Base-by-base conservation (phyloP, 2,888 invertebrate genomes). In the Pocota personata region DNA sequence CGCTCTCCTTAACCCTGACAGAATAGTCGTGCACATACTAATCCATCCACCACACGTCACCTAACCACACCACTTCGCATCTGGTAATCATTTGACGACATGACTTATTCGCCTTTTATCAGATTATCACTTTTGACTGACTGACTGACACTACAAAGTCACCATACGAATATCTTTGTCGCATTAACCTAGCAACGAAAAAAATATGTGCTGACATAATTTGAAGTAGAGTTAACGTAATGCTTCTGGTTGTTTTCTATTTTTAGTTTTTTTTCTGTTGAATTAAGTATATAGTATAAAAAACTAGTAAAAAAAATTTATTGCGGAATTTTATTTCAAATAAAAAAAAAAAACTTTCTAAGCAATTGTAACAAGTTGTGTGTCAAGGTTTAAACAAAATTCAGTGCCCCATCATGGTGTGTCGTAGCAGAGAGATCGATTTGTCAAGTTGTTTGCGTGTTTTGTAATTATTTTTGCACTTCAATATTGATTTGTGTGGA, bases 311-410 rank as follows among this genome's bases (percentile, higher is more conserved):
- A 8, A 52, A 67, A 43, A 43, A 55, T 32, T 55, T 52, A 43
- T 43, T 32, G 75, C 14, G 30, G 21, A 19, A 57, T 64, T 64
- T 75, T 55, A 50, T 52, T 50, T 19, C 35, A 50, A 3, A 55
- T n/a, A 55, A 5, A 48, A 48, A 35, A 24, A 24, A 64, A 67
- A 64, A 40, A 67, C 71, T 57, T 78, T 71, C 64, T 35, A 57
- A 55, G 46, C 75, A 66, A 55, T 66, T 46, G 69, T 50, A 71
- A 57, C 46, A 10, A 55, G 27, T 67, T 46, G 40, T 67, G 72
- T 83, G 82, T 83, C 82, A 83, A 83, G 82, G 83, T 57, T 73
- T 78, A 43, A 60, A 50, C 27, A 21, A 64, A 73, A 58, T 64
- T 66, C 27, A 77, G 66, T 82, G 71, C 24, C 24, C 60, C 60